Evolutionary conservation across 2,113 vertebrate species (phyloP), one percentile per base, ranked within the genome.

Genomic region (Pelecanus crispus): DNA sequence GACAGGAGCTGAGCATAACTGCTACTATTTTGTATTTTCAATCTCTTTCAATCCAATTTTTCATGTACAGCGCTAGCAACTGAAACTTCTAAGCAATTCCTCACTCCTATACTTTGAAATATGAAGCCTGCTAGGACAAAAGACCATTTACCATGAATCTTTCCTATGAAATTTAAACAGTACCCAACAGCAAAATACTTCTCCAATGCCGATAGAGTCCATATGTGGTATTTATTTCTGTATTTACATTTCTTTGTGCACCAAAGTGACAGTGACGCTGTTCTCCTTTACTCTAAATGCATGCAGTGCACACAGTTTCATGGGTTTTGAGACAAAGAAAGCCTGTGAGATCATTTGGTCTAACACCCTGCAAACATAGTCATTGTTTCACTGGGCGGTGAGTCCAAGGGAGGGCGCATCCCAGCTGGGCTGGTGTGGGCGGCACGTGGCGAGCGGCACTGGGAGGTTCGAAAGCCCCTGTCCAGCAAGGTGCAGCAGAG

Each of bases 311-410:
- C 49, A 68, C 4, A 66, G 25, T 81, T 92, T 87, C 59, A 36
- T 24, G 59, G 29, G 32, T 11, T 84, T 68, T 63, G 81, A 91
- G 88, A 90, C 92, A 95, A 93, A 80, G 75, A 42, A 65, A 61
- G 81, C 11, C 67, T 96, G 47, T 92, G 90, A 96, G 70, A 84
- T 92, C 83, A 86, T 88, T 90, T 80, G 40, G 14, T 86, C 72
- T 42, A 75, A 72, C 70, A 81, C 42, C 16, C 62, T 52, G 15
- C 72, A 92, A 82, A 79, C 66, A 65, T 2, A 77, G 42, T 42
- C 11, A 1, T 71, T 62, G 66, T 90, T 38, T 73, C 79, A 77
- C 19, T 12, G 5, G 0, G 52, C 14, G 74, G 11, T 20, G 56
- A 90, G 65, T 5, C 7, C 22, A 34, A 6, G 53, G 67, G 66